phyloP scores from a whole-genome alignment of 2,888 invertebrate genomes.

The Lasioglossum oenotherae region DNA sequence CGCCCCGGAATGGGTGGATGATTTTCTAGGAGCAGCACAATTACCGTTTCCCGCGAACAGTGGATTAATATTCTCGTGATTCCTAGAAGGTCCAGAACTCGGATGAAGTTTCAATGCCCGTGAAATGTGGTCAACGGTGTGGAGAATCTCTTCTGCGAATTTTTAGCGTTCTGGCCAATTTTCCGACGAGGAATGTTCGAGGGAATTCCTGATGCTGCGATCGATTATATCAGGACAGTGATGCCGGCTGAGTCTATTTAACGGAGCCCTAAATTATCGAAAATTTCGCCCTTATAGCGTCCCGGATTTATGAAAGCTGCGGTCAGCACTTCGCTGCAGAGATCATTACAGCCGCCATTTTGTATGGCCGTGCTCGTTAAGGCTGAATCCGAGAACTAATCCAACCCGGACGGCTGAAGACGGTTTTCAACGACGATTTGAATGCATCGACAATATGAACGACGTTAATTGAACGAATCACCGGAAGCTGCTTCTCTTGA shows the following conservation, averaged over 20 bases:
- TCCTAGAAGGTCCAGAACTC: neutral
- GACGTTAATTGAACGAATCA: conserved; percentile 1
- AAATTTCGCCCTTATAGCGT: neutral
- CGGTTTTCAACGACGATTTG: neutral
- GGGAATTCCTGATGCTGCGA: neutral
- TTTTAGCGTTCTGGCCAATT: neutral
- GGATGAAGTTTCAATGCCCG: neutral
- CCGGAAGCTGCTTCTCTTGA: conserved; percentile 7
- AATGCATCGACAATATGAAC: neutral
- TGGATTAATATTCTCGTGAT: neutral
- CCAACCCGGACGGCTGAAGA: conserved; percentile 9
- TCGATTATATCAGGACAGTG: neutral
- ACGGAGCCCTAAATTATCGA: neutral
- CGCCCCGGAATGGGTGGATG: neutral
- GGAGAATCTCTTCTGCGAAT: neutral
- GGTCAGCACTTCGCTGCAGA: conserved; percentile 28
- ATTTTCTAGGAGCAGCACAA: neutral
- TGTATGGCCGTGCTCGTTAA: conserved; percentile 3
- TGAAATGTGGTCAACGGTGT: neutral
- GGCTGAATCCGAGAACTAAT: neutral
- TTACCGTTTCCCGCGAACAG: neutral
- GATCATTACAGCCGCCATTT: conserved; percentile 3
- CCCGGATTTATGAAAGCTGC: neutral
- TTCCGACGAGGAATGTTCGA: neutral
- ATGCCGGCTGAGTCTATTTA: neutral